phyloP scores from a whole-genome alignment of 2,113 vertebrate species.

The Silurus glanis region DNA sequence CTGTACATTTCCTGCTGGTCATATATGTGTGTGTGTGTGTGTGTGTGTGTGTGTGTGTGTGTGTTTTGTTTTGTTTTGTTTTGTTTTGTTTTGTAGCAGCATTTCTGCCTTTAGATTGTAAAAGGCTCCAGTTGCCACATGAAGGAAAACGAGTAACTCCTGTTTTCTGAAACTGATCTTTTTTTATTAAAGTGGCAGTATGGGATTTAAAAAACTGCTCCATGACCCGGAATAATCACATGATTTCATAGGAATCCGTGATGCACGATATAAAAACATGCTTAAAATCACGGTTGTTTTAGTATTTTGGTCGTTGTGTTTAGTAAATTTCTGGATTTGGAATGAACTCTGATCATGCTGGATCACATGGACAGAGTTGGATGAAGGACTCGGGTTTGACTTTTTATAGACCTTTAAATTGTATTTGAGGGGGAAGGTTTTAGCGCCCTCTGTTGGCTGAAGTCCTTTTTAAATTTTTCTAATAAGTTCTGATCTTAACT shows the following conservation, averaged over 20 bases:
- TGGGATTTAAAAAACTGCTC: not conserved
- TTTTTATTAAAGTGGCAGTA: not conserved
- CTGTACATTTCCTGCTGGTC: not conserved
- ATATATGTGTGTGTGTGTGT: not conserved
- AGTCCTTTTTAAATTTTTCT: not conserved
- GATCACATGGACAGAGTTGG: not conserved
- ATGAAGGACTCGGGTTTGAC: not conserved
- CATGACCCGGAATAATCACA: not conserved
- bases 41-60: slow-evolving; percentile 26
- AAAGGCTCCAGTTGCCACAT: not conserved
- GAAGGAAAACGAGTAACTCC: not conserved
- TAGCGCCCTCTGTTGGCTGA: not conserved
- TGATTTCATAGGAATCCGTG: not conserved
- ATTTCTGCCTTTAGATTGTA: not conserved
- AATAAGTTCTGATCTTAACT: too few species aligned
- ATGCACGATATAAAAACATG: not conserved
- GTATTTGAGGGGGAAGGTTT: not conserved
- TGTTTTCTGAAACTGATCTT: not conserved
- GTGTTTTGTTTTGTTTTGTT: not conserved
- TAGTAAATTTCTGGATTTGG: not conserved
- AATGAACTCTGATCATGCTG: not conserved
- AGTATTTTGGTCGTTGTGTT: not conserved
- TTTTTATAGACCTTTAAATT: not conserved
- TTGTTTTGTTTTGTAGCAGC: not conserved
- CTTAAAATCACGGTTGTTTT: not conserved